phyloP scores from a whole-genome alignment of 2,888 invertebrate species.

The Ormyrus pomaceus region DNA sequence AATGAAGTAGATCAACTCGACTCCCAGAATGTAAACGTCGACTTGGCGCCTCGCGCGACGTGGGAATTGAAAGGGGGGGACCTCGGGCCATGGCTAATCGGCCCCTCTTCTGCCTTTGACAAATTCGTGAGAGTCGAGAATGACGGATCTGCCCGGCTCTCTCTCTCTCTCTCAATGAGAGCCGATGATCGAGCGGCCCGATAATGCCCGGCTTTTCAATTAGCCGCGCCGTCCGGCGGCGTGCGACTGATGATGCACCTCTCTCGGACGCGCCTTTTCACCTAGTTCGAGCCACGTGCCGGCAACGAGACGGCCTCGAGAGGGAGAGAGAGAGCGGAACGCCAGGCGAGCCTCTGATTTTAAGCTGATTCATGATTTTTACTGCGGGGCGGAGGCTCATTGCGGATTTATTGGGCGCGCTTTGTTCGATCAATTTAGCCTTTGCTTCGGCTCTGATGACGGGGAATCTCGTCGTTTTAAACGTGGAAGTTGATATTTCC shows the following conservation, averaged over 20 bases:
- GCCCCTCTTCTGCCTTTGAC: slow-evolving; percentile 61
- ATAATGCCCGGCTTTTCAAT: slow-evolving; percentile 25
- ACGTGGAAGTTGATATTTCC: no score
- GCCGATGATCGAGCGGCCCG: slow-evolving; percentile 23
- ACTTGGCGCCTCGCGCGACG: slow-evolving; percentile 19
- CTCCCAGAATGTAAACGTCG: neutral
- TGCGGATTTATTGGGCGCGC: no score
- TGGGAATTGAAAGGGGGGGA: slow-evolving; percentile 59
- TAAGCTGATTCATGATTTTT: no score
- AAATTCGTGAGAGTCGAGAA: slow-evolving; percentile 68
- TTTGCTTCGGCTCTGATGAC: no score
- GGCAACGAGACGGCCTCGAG: neutral
- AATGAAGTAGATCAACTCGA: no score
- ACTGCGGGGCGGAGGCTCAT: no score
- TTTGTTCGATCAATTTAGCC: no score
- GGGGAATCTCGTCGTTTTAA: no score
- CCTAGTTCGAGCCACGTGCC: slow-evolving; percentile 19
- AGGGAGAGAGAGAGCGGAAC: no score
- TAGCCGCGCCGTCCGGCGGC: slow-evolving; percentile 14
- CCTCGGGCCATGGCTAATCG: slow-evolving; percentile 67
- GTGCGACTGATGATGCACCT: neutral
- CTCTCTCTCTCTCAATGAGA: slow-evolving; percentile 15
- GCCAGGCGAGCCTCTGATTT: no score
- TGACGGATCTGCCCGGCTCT: slow-evolving; percentile 67
- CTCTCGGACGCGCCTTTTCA: neutral